phyloP scores from a whole-genome alignment of 2,113 vertebrate genomes.

The Hucho hucho region DNA sequence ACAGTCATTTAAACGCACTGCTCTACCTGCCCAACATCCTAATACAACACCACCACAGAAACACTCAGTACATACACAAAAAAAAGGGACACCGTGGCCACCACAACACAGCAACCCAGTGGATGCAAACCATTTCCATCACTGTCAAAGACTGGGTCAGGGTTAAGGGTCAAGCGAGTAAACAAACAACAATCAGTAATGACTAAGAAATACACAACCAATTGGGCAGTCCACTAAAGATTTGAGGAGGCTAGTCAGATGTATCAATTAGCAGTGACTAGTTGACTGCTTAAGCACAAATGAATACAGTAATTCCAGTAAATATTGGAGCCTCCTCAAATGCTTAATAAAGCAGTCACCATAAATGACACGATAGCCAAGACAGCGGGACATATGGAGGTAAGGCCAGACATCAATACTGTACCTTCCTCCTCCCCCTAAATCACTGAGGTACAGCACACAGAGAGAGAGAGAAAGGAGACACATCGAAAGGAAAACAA shows the following conservation, averaged over 20 bases:
- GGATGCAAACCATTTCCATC: slow-evolving; percentile 26
- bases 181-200: neutral
- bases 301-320: neutral
- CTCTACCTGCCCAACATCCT: neutral
- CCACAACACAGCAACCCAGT: slow-evolving; percentile 15
- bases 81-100: slow-evolving; percentile 21
- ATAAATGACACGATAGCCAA: slow-evolving; percentile 28
- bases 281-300: neutral
- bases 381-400: slow-evolving; percentile 44
- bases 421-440: slow-evolving; percentile 77
- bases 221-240: slow-evolving; percentile 39
- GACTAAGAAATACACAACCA: slow-evolving; percentile 30
- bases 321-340: neutral
- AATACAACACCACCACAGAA: neutral
- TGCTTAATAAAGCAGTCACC: slow-evolving; percentile 24
- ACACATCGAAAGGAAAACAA: slow-evolving; percentile 61
- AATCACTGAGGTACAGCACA: slow-evolving; percentile 79
- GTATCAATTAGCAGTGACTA: neutral
- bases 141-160: slow-evolving; percentile 33
- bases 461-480: slow-evolving; percentile 70
- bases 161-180: slow-evolving; percentile 48
- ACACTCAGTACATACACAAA: neutral
- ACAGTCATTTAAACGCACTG: slow-evolving; percentile 6
- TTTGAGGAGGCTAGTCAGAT: slow-evolving; percentile 24
- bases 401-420: slow-evolving; percentile 68